A percentile compares a stretch with the other conserved stretches of the same genome.
phyloP scores from a whole-genome alignment of 2,888 invertebrate genomes.

The Mimachlamys varia region DNA sequence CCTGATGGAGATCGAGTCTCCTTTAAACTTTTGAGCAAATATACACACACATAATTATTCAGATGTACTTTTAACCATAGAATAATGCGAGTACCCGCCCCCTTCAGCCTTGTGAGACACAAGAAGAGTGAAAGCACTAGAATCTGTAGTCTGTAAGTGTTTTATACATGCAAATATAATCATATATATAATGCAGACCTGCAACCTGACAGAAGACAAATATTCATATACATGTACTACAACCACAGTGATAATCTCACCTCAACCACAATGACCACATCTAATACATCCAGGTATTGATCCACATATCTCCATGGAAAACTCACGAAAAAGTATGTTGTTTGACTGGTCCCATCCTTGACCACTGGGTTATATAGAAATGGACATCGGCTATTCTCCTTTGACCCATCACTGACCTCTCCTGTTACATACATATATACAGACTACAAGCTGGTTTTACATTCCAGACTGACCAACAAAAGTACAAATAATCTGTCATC shows the following conservation, averaged over 20 bases:
- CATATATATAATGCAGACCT: no score
- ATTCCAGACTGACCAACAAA: neutral
- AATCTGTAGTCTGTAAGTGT: no score
- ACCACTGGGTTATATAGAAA: neutral
- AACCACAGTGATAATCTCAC: neutral
- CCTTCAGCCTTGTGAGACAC: no score
- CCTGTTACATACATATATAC: neutral
- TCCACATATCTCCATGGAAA: neutral
- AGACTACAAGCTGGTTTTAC: neutral
- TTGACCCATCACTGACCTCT: neutral
- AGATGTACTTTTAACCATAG: no score
- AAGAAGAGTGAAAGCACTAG: no score
- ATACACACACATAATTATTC: no score
- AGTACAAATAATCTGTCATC: constrained; percentile 23
- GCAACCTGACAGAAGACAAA: no score
- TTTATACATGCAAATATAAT: no score
- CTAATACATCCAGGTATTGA: neutral
- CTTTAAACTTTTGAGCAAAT: no score
- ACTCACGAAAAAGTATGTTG: no score
- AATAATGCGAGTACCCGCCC: no score
- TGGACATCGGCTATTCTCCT: neutral
- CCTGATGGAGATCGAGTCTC: no score
- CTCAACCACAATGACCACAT: neutral
- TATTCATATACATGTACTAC: neutral
- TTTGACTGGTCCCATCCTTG: neutral